A percentile compares a stretch with the other conserved stretches of the same genome.
Conservation (phyloP, 1,140 invertebrate genomes). For the Calliopsis andreniformis region DNA sequence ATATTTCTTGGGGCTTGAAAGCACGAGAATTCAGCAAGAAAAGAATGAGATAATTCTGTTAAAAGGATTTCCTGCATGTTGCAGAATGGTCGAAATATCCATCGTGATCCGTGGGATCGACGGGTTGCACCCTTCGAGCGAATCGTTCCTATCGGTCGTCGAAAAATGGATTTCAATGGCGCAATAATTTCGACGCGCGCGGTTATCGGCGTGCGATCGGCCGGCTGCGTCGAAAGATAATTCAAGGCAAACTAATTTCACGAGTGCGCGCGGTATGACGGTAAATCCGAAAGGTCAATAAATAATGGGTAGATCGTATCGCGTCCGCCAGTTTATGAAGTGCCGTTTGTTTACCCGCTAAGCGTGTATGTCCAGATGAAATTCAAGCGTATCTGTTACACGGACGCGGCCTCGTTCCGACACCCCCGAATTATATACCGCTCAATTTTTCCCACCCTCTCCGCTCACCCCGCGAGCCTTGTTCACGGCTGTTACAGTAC, state of each 20-base stretch:
- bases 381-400: conserved; percentile 58
- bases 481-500: conserved; percentile 6
- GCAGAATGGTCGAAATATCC: too few species aligned
- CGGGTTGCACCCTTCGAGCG: neutral
- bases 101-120: neutral
- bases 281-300: conserved; percentile 65
- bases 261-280: conserved; percentile 47
- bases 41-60: too few species aligned
- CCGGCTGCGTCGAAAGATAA: conserved; percentile 60
- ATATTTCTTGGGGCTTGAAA: too few species aligned
- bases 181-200: conserved; percentile 60
- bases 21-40: too few species aligned
- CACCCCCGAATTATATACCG: conserved; percentile 57
- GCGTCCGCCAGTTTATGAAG: conserved; percentile 62
- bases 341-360: conserved; percentile 65
- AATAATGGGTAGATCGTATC: conserved; percentile 65
- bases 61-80: too few species aligned
- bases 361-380: conserved; percentile 51
- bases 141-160: neutral
- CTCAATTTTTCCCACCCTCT: conserved; percentile 48
- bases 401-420: conserved; percentile 6
- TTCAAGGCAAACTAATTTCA: conserved; percentile 66
- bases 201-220: conserved; percentile 36
- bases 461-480: neutral
- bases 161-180: conserved; percentile 64